These are phyloP conservation scores for Microtus pennsylvanicus DNA, from an alignment of 2,113 vertebrate genomes.

Conservation along the genomic window DNA sequence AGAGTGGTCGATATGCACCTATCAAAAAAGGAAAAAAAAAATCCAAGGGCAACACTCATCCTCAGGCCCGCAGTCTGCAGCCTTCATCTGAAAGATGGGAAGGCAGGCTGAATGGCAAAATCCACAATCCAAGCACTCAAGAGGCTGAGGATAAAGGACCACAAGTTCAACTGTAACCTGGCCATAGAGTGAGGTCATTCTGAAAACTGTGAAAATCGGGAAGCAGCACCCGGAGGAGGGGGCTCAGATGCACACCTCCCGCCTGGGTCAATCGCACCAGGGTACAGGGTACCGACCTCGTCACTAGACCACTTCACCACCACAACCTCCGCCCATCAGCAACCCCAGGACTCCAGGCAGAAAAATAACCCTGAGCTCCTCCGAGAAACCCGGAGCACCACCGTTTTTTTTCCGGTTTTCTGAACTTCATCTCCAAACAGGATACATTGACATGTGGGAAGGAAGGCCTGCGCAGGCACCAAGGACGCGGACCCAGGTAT, in stretches of 20 bases:
- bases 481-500: slow-evolving; percentile 63
- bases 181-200: too few relatives aligned
- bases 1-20: background rate
- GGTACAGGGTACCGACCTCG: too few relatives aligned
- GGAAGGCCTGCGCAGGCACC: slow-evolving; percentile 24
- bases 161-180: background rate
- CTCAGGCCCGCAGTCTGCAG: background rate
- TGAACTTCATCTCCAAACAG: slow-evolving; percentile 47
- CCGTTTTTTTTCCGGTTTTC: slow-evolving; percentile 50
- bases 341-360: background rate
- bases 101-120: background rate
- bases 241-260: background rate
- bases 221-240: background rate
- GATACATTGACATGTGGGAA: slow-evolving; percentile 18
- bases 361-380: background rate
- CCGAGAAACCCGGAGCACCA: background rate
- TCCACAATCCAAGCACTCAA: background rate
- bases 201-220: background rate
- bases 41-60: background rate
- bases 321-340: background rate
- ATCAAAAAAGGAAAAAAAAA: background rate
- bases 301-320: background rate
- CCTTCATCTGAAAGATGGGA: background rate
- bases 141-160: background rate
- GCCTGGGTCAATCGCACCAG: rapidly evolving